Conservation (phyloP, 2,797 vertebrate genomes). For the Pseudopleuronectes americanus region DNA sequence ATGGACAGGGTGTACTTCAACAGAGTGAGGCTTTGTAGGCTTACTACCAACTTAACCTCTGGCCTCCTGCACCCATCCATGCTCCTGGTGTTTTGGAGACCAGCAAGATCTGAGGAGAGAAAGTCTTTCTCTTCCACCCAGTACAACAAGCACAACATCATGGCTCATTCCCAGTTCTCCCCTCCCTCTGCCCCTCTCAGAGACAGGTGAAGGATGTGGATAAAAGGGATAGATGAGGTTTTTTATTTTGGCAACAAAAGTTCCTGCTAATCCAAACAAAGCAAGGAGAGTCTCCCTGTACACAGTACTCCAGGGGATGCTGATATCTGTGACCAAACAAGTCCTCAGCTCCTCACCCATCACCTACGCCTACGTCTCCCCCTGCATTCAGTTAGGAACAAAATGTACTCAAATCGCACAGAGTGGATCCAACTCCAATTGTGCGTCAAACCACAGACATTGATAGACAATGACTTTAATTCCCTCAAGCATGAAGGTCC, state of each 20-base stretch:
- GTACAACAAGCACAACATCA: neutral
- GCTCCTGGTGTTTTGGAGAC: neutral
- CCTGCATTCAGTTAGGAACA: neutral
- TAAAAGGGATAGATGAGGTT: conserved; percentile 2
- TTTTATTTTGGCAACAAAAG: neutral
- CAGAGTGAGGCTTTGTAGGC: neutral
- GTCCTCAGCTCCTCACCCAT: no score
- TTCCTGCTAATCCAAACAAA: neutral
- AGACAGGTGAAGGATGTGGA: conserved; percentile 1
- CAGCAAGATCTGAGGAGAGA: neutral
- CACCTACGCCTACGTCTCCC: no score
- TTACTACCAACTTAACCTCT: neutral
- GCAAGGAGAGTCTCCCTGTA: neutral
- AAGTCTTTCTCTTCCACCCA: neutral
- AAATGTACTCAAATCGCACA: no score
- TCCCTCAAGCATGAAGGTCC: no score
- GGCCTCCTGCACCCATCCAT: neutral
- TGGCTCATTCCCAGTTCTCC: neutral
- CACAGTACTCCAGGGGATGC: neutral
- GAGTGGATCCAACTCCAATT: no score
- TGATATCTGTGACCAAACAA: neutral
- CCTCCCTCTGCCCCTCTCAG: neutral
- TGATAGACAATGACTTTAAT: no score
- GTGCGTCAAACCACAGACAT: no score
- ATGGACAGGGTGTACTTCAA: neutral